Evolutionary conservation across 2,888 invertebrate genomes (phyloP).

Genomic region (Lasiommata megera): DNA sequence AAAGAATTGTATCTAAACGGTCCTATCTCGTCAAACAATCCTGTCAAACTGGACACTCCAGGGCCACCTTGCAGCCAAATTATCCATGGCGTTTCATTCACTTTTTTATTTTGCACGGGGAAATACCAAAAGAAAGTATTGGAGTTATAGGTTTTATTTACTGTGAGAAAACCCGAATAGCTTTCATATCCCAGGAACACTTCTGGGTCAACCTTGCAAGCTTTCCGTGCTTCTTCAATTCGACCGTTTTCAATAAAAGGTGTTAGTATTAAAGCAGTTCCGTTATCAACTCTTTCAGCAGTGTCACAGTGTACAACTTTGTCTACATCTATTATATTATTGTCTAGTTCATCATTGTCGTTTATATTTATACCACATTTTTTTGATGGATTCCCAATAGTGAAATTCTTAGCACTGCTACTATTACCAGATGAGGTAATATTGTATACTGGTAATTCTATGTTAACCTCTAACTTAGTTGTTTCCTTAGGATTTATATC

Average conservation of each 20-base stretch:
- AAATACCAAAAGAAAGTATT: slow-evolving; percentile 94
- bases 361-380: not conserved
- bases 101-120: slow-evolving; percentile 72
- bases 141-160: slow-evolving; percentile 86
- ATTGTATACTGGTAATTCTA: slow-evolving; percentile 1
- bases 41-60: slow-evolving; percentile 84
- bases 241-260: slow-evolving; percentile 58
- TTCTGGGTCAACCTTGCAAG: slow-evolving; percentile 48
- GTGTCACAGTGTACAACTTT: slow-evolving; percentile 18
- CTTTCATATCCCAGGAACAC: slow-evolving; percentile 67
- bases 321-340: slow-evolving; percentile 16
- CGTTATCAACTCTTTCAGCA: slow-evolving; percentile 21
- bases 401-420: not conserved
- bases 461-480: not conserved
- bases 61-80: slow-evolving; percentile 97
- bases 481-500: not conserved
- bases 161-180: slow-evolving; percentile 83
- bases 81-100: slow-evolving; percentile 83
- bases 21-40: slow-evolving; percentile 70
- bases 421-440: not conserved
- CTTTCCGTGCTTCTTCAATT: slow-evolving; percentile 58
- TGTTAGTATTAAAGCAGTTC: slow-evolving; percentile 53
- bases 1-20: slow-evolving; percentile 45
- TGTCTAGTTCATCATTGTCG: slow-evolving; percentile 14
- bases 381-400: not conserved